A percentile compares a stretch with the other conserved stretches of the same genome.
Evolutionary conservation across 2,113 vertebrate genomes (phyloP).

Genomic region (Meriones unguiculatus): DNA sequence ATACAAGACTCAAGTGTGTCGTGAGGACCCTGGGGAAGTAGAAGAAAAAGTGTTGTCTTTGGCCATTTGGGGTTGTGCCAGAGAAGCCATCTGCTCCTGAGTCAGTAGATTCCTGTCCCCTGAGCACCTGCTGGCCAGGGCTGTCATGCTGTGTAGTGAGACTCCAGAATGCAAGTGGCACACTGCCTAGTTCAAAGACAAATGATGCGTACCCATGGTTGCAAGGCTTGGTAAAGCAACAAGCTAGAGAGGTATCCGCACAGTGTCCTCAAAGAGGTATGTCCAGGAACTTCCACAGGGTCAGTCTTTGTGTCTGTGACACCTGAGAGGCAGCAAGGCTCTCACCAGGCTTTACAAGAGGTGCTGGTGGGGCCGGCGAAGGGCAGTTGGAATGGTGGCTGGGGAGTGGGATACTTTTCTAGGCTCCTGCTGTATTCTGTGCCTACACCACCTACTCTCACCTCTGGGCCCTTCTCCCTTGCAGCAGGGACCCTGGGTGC

Average conservation of each 20-base stretch:
- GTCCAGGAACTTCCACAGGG: background rate
- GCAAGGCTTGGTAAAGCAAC: background rate
- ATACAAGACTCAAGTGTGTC: background rate
- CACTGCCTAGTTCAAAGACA: background rate
- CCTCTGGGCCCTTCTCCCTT: slow-evolving; percentile 55
- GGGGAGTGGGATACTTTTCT: background rate
- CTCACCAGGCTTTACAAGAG: background rate
- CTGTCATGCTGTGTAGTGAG: background rate
- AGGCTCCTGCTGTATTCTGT: background rate
- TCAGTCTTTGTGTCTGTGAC: background rate
- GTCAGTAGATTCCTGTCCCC: background rate
- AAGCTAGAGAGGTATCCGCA: background rate
- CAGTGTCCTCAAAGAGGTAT: background rate
- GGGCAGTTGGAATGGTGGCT: fast-evolving
- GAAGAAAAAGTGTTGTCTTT: slow-evolving; percentile 14
- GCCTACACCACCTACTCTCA: background rate
- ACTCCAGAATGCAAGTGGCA: background rate
- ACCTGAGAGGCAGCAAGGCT: background rate
- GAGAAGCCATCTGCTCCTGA: background rate
- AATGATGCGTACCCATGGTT: background rate
- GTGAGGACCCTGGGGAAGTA: background rate
- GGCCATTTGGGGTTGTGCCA: background rate
- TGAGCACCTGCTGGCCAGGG: background rate
- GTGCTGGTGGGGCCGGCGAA: background rate
- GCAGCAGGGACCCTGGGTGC: slow-evolving; percentile 94